Evolutionary conservation across 2,797 vertebrate genomes (phyloP).

Genomic region (Amblyraja radiata): DNA sequence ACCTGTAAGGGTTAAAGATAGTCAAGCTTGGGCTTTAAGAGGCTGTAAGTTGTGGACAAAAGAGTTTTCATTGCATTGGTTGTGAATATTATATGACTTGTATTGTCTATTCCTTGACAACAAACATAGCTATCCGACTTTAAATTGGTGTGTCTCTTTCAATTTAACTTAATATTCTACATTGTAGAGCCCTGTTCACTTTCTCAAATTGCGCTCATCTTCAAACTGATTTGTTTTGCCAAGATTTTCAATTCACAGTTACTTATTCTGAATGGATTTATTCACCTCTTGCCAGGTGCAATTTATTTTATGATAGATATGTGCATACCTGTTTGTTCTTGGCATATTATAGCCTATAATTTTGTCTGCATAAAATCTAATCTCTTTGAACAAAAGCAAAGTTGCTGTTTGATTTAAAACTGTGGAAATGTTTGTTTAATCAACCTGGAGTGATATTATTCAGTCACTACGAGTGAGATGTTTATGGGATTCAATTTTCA

Average conservation of each 20-base stretch:
- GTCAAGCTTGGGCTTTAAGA: neutral
- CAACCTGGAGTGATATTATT: neutral
- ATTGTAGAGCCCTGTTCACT: neutral
- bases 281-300: slow-evolving; percentile 37
- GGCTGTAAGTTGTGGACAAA: neutral
- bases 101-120: neutral
- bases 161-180: neutral
- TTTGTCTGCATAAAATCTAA: neutral
- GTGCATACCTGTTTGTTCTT: slow-evolving; percentile 1
- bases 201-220: neutral
- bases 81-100: neutral
- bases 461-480: neutral
- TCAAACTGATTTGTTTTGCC: slow-evolving; percentile 33
- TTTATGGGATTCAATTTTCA: neutral
- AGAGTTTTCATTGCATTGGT: neutral
- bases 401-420: slow-evolving; percentile 9
- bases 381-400: slow-evolving; percentile 30
- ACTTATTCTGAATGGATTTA: slow-evolving; percentile 15
- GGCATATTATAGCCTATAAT: slow-evolving; percentile 24
- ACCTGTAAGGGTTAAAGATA: neutral
- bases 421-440: neutral
- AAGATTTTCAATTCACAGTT: slow-evolving; percentile 31
- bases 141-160: slow-evolving; percentile 19
- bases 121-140: neutral
- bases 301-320: slow-evolving; percentile 26